Evolutionary conservation across 2,113 vertebrate genomes (phyloP).

Genomic region (Eubucco bourcierii): DNA sequence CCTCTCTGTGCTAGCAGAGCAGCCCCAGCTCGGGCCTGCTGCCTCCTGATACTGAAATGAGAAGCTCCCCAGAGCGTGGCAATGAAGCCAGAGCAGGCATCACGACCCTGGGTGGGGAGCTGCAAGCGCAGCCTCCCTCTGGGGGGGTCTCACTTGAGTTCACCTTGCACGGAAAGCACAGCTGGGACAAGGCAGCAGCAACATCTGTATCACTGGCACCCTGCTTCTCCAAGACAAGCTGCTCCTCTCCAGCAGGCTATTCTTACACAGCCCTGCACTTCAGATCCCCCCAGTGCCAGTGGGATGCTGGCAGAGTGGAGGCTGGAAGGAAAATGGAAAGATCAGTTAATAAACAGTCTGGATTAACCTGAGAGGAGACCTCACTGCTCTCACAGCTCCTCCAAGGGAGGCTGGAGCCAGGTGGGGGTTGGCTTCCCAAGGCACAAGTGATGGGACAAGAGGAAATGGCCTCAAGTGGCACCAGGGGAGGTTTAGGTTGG

Average conservation of each 20-base stretch:
- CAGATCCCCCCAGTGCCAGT: background rate
- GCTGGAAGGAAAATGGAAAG: background rate
- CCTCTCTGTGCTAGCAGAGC: background rate
- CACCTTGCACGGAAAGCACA: accelerated
- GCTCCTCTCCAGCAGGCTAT: background rate
- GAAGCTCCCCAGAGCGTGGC: background rate
- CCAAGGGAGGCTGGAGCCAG: too few relatives aligned
- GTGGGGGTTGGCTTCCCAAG: too few relatives aligned
- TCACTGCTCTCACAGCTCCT: too few relatives aligned
- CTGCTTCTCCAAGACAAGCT: background rate
- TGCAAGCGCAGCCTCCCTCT: background rate
- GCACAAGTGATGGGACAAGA: too few relatives aligned
- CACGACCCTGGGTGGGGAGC: background rate
- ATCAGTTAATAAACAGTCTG: too few relatives aligned
- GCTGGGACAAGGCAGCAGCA: background rate
- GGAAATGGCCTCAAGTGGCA: too few relatives aligned
- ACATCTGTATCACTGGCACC: background rate
- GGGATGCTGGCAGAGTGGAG: background rate
- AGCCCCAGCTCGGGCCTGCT: accelerated
- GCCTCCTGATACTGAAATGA: accelerated
- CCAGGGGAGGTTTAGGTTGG: too few relatives aligned
- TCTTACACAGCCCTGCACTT: background rate
- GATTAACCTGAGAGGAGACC: too few relatives aligned
- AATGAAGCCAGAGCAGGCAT: background rate
- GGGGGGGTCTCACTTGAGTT: background rate